phyloP scores from a whole-genome alignment of 2,888 invertebrate species.

The Blastobasis adustella region DNA sequence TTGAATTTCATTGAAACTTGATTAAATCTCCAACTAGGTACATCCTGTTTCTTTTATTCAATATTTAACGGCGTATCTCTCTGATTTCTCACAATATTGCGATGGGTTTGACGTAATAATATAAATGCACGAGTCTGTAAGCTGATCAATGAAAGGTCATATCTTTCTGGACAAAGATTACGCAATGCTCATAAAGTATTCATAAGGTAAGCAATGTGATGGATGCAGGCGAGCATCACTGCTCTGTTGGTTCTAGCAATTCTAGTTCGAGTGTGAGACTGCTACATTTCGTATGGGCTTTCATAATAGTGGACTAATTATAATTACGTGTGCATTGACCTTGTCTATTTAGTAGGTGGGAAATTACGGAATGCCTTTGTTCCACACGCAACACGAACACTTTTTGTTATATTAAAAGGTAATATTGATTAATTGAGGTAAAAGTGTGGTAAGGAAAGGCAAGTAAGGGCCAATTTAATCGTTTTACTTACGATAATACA shows the following conservation, averaged over 20 bases:
- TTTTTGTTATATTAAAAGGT: too few relatives aligned
- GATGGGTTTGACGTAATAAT: too few relatives aligned
- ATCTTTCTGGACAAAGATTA: neutral
- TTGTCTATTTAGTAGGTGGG: constrained; percentile 10
- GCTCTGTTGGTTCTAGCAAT: constrained; percentile 30
- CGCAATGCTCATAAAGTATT: neutral
- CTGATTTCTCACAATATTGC: too few relatives aligned
- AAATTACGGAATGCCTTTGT: neutral
- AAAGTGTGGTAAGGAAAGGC: too few relatives aligned
- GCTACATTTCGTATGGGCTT: constrained; percentile 35
- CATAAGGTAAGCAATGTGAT: constrained; percentile 20
- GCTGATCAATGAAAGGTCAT: neutral
- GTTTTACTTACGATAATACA: too few relatives aligned
- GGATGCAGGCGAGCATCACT: constrained; percentile 29
- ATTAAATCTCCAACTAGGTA: neutral
- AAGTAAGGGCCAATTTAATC: too few relatives aligned
- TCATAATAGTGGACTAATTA: constrained; percentile 46
- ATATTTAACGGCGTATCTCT: too few relatives aligned
- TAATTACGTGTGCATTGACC: constrained; percentile 49
- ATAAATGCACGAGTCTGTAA: too few relatives aligned
- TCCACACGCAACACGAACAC: too few relatives aligned
- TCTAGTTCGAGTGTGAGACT: constrained; percentile 37
- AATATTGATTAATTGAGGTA: too few relatives aligned
- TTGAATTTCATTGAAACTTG: neutral
- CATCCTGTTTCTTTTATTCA: too few relatives aligned